Evolutionary conservation across 2,888 invertebrate genomes (phyloP).

Genomic region (Teleiodes luculella): DNA sequence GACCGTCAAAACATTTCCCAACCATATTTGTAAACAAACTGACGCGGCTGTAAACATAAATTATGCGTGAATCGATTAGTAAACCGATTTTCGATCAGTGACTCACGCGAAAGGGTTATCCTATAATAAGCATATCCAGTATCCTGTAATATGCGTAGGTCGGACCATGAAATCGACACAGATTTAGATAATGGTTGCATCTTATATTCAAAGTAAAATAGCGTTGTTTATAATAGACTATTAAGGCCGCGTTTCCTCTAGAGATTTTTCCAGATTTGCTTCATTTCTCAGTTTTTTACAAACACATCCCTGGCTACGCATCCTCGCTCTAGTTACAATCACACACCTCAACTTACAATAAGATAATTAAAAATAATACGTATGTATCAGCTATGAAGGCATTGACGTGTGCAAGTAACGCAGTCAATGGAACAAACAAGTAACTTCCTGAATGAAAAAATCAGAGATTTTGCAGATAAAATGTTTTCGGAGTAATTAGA

Average conservation of each 20-base stretch:
- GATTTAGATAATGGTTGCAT: conserved; percentile 47
- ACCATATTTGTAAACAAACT: conserved; percentile 40
- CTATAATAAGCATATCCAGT: background rate
- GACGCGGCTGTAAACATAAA: conserved; percentile 42
- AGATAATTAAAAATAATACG: too few relatives aligned
- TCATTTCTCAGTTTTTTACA: too few relatives aligned
- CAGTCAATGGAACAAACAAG: background rate
- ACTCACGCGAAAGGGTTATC: conserved; percentile 47
- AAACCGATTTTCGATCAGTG: conserved; percentile 36
- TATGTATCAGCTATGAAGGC: background rate
- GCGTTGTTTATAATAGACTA: conserved; percentile 23
- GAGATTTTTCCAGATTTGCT: too few relatives aligned
- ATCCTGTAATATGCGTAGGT: conserved; percentile 39
- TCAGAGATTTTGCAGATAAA: conserved; percentile 1
- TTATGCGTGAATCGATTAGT: conserved; percentile 47
- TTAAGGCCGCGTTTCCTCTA: too few relatives aligned
- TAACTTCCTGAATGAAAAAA: conserved; percentile 1
- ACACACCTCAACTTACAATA: too few relatives aligned
- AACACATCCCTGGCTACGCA: too few relatives aligned
- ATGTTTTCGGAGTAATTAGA: background rate
- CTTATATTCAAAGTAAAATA: conserved; percentile 43
- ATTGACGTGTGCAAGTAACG: background rate
- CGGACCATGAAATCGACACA: conserved; percentile 53
- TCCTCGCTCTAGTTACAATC: too few relatives aligned
- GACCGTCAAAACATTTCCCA: conserved; percentile 41